Evolutionary conservation across 2,888 invertebrate species (phyloP), one percentile per base, ranked within the genome.

Genomic region (Amaurobius ferox): DNA sequence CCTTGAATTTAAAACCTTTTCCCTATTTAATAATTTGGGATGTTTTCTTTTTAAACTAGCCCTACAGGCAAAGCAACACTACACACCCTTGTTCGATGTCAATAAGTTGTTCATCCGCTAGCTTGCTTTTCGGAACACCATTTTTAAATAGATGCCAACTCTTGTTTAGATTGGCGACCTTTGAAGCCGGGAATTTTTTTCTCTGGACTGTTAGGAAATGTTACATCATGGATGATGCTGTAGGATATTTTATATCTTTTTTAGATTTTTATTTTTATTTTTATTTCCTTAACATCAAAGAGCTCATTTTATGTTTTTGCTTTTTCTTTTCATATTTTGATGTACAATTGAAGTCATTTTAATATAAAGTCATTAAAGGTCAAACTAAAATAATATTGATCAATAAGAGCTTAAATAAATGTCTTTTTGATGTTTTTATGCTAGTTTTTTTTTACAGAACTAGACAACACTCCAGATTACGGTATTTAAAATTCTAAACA

Each of bases 1-100:
- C 68, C 68, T 68, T 68, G 68, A 68, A 68, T 68, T 29, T 23
- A 39, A 68, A 68, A 23, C 68, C 39, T 40, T 68, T 64, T 68
- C 40, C 26, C 68, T 6, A 68, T 68, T 68, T 68, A 39, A 68
- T 68, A 23, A 68, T 23, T 26, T 35, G 19, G n/a, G 11, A 26
- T 68, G 5, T 68, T 39, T 26, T 68, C 13, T 68, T 68, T 55
- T 6, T 23, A 23, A 23, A 55, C 23, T 3, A 23, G 11, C 19
- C 23, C 19, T 55, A 1, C 68, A 39, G 3, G n/a, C 23, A 26
- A 40, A 16, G 23, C 26, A 26, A 40, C 13, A 26, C 26, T 39
- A 68, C 68, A 68, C 68, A 68, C 68, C 68, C 68, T 29, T 40
- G 55, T 23, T 55, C 5, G 9, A 39, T 68, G 68, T 68, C 68